These are phyloP conservation scores for Myotis brandtii DNA, from an alignment of 2,113 vertebrate species.

Conservation along the genomic window DNA sequence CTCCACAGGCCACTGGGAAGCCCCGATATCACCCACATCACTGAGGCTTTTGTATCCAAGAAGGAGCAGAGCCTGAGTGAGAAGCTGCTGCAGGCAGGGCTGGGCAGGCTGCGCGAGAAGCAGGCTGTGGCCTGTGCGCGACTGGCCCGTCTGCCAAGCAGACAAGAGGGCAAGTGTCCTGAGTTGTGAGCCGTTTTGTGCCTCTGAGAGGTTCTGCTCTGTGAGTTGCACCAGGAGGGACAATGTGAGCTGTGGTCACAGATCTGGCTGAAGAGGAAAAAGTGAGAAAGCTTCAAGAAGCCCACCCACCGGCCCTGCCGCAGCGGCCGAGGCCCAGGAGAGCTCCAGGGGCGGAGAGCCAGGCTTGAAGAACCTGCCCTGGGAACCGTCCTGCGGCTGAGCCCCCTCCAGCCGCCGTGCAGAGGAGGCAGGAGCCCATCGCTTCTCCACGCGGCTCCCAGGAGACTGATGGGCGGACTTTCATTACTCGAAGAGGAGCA, in stretches of 20 bases:
- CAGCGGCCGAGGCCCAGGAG: slow-evolving; percentile 89
- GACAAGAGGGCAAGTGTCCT: slow-evolving; percentile 88
- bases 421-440: slow-evolving; percentile 94
- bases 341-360: slow-evolving; percentile 61
- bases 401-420: slow-evolving; percentile 91
- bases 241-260: slow-evolving; percentile 95
- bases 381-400: slow-evolving; percentile 86
- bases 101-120: slow-evolving; percentile 78
- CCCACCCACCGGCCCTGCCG: slow-evolving; percentile 86
- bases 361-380: slow-evolving; percentile 88
- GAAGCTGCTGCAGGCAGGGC: slow-evolving; percentile 80
- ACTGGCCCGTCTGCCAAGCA: slow-evolving; percentile 56
- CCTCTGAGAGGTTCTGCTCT: slow-evolving; percentile 96
- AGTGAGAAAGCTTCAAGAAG: slow-evolving; percentile 85
- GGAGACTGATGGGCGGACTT: slow-evolving; percentile 96
- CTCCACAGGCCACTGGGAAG: slow-evolving; percentile 95
- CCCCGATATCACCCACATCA: slow-evolving; percentile 96
- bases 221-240: slow-evolving; percentile 97
- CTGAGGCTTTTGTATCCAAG: slow-evolving; percentile 97
- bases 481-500: slow-evolving; percentile 94
- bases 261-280: slow-evolving; percentile 91
- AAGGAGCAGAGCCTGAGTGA: slow-evolving; percentile 93
- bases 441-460: slow-evolving; percentile 95
- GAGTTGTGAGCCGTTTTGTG: slow-evolving; percentile 88
- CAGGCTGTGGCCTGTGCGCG: slow-evolving; percentile 76